Conservation (phyloP, 2,888 invertebrate genomes). For the Bellardia pandia region DNA sequence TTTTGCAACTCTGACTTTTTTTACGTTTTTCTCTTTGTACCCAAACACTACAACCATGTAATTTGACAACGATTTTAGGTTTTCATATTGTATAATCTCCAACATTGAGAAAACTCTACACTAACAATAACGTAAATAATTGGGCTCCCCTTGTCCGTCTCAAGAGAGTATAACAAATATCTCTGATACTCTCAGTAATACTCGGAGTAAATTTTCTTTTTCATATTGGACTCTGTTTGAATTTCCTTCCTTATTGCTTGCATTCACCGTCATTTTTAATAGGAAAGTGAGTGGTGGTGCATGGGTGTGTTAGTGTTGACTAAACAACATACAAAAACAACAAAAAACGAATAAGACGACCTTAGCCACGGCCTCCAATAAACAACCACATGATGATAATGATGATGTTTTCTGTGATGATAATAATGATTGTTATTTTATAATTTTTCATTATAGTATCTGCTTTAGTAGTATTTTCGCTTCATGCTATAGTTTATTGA, state of each 20-base stretch:
- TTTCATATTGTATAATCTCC: slow-evolving; percentile 48
- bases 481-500: neutral
- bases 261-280: slow-evolving; percentile 15
- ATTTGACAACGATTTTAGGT: slow-evolving; percentile 28
- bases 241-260: slow-evolving; percentile 44
- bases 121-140: neutral
- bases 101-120: slow-evolving; percentile 50
- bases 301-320: slow-evolving; percentile 58
- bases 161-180: neutral
- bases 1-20: slow-evolving; percentile 29
- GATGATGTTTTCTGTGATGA: neutral
- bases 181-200: neutral
- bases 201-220: slow-evolving; percentile 19
- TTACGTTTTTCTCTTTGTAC: neutral
- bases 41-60: slow-evolving; percentile 40
- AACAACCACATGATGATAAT: slow-evolving; percentile 59
- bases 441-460: neutral
- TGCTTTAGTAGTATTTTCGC: neutral
- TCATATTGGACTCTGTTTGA: slow-evolving; percentile 36
- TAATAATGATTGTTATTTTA: neutral
- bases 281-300: neutral
- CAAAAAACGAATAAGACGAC: slow-evolving; percentile 60
- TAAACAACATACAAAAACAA: slow-evolving; percentile 20
- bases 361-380: slow-evolving; percentile 70
- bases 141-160: neutral